A percentile compares a stretch with the other conserved stretches of the same genome.
Conservation (phyloP, 2,888 invertebrate species). For the Norana najaformis region DNA sequence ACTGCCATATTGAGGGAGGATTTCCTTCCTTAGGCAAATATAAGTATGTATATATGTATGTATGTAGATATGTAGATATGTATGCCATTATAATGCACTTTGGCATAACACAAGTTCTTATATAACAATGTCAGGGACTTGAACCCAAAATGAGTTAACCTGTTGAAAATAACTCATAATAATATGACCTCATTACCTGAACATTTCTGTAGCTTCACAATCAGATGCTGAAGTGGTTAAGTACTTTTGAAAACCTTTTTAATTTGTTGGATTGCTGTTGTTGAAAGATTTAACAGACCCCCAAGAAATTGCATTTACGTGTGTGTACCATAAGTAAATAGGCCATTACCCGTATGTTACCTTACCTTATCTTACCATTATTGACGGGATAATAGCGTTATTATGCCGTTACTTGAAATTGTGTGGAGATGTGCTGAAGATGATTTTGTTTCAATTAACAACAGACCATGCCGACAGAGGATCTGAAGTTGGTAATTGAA, state of each 20-base stretch:
- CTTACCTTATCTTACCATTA: background rate
- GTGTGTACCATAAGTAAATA: background rate
- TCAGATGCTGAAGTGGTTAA: background rate
- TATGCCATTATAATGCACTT: no score
- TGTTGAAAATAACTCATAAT: no score
- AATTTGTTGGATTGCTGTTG: background rate
- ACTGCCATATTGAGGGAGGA: no score
- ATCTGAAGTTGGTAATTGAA: conserved; percentile 19
- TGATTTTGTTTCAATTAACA: background rate
- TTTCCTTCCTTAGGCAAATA: conserved; percentile 25
- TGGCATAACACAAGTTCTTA: no score
- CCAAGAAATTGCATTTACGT: background rate
- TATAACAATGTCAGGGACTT: no score
- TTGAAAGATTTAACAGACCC: background rate
- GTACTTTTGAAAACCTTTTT: background rate
- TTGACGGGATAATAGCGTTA: no score
- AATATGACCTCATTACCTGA: no score
- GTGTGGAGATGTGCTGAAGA: background rate
- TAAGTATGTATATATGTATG: conserved; percentile 33
- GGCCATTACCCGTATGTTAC: no score
- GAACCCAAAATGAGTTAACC: no score
- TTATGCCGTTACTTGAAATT: background rate
- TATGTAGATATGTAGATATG: conserved; percentile 32
- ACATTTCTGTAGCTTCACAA: no score
- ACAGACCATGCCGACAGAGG: background rate